Percentiles rank a stretch among this genome's conserved stretches.
phyloP scores from a whole-genome alignment of 2,113 vertebrate species.

The Aegithalos caudatus region DNA sequence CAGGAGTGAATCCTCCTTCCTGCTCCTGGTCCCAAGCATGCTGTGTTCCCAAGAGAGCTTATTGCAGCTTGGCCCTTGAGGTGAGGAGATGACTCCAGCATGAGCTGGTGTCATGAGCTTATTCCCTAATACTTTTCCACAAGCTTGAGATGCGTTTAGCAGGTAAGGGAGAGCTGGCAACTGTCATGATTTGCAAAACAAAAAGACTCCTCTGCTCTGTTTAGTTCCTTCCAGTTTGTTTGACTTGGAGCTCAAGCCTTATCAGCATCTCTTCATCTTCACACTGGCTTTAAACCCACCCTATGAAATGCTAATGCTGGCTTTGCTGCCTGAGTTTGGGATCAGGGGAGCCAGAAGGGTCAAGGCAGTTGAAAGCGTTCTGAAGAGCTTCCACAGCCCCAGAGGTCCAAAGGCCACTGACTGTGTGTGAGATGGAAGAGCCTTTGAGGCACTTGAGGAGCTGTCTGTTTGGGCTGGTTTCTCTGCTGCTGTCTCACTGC shows the following conservation, averaged over 20 bases:
- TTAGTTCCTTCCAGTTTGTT: background rate
- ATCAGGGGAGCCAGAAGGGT: background rate
- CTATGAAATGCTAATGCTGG: background rate
- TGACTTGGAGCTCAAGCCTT: background rate
- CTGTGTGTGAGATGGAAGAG: background rate
- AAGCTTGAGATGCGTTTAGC: background rate
- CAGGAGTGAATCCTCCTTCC: background rate
- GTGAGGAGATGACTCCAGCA: background rate
- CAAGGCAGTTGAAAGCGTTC: background rate
- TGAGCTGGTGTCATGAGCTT: background rate
- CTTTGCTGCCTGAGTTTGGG: background rate
- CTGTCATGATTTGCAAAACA: background rate
- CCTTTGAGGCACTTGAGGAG: background rate
- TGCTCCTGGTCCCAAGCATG: background rate
- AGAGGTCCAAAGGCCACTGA: background rate
- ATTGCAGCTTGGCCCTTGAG: background rate
- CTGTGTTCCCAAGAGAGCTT: background rate
- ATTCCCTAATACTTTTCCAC: slow-evolving; percentile 3
- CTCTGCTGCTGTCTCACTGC: background rate
- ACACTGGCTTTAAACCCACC: background rate
- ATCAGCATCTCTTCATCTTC: background rate
- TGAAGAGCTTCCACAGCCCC: background rate
- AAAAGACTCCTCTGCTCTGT: background rate
- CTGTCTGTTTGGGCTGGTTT: background rate
- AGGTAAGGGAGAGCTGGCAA: background rate